Base-by-base conservation (phyloP, 2,113 vertebrate genomes). In the Phalacrocorax pelagicus region DNA sequence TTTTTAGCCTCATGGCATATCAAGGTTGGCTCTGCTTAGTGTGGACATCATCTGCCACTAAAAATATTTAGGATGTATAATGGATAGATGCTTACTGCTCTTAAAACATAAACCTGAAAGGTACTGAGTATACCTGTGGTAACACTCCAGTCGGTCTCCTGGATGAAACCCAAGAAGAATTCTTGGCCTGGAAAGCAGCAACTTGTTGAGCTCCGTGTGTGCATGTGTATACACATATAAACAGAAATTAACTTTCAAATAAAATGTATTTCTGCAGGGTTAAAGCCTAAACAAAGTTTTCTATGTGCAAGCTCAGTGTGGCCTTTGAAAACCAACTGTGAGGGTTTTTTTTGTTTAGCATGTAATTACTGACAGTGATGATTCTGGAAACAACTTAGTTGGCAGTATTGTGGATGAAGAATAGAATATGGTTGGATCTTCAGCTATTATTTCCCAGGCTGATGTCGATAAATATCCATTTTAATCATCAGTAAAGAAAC, bases 391-490 rank as follows among this genome's bases (percentile, higher is more conserved):
- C 88, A 94, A 95, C 91, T 97, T 96, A 95, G 94, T 91, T 97
- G 91, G 94, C 96, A 94, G 52, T 96, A 93, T 95, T 96, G 88
- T 95, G 97, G 95, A 81, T 96, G 93, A 96, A 97, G 91, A 89
- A 88, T 49, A 90, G 93, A 96, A 94, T 94, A 95, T 95, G 78
- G 86, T 92, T 97, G 95, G 86, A 91, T 95, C 91, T 95, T 93
- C 63, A 87, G 81, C 95, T 98, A 70, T 97, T 97, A 96, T 92
- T 95, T 88, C 88, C 74, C 83, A 79, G 92, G 57, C 95, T 96
- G 86, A 86, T 96, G 95, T 96, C 94, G 93, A 96, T 97, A 97
- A 97, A 97, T 97, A 96, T 23, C 84, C 94, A 84, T 96, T 97
- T 95, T 93, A 96, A 96, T 97, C 93, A 95, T 49, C 95, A 95